These are phyloP conservation scores for Glareola pratincola DNA, from an alignment of 2,113 vertebrate genomes.

Conservation along the genomic window DNA sequence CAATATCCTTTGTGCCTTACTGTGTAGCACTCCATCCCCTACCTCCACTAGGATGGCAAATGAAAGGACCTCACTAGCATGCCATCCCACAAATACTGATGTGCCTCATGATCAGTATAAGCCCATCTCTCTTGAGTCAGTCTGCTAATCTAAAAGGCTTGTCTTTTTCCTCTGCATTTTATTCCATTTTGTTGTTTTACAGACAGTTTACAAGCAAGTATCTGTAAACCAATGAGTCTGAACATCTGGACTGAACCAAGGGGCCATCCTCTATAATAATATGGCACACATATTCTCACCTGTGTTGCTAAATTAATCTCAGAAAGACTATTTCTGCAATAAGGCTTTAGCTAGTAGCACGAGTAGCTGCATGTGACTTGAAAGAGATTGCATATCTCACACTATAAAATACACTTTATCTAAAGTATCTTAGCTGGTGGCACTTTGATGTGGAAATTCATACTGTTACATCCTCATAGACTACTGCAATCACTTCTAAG, in stretches of 20 bases:
- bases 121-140: background rate
- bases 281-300: background rate
- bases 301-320: background rate
- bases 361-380: background rate
- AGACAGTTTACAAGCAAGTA: background rate
- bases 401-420: background rate
- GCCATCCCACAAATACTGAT: background rate
- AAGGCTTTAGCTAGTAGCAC: background rate
- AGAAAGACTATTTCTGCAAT: background rate
- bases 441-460: slow-evolving; percentile 44
- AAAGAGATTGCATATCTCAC: background rate
- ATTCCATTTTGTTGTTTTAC: background rate
- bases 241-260: background rate
- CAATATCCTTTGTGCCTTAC: background rate
- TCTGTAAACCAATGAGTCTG: background rate
- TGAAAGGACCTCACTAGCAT: background rate
- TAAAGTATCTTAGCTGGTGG: background rate
- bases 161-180: background rate
- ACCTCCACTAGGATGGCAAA: background rate
- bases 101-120: background rate
- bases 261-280: background rate
- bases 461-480: background rate
- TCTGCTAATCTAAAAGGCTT: background rate
- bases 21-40: background rate
- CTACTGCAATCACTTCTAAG: background rate